Evolutionary conservation across 2,113 vertebrate species (phyloP).

Genomic region (Ptyas mucosa): DNA sequence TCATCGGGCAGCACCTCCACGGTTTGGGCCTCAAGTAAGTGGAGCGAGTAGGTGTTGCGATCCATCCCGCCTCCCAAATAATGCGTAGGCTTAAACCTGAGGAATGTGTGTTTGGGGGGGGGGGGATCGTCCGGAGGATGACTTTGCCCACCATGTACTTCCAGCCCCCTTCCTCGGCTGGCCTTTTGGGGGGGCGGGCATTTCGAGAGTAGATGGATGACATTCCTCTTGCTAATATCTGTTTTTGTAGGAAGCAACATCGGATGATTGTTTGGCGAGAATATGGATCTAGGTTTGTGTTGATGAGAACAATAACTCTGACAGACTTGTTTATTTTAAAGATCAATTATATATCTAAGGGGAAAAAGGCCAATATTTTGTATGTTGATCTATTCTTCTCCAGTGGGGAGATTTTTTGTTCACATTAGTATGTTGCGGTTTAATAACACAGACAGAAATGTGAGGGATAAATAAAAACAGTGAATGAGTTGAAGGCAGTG

Average conservation of each 20-base stretch:
- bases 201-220: not conserved
- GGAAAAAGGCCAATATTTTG: not conserved
- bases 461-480: conserved; percentile 25
- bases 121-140: not conserved
- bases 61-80: not conserved
- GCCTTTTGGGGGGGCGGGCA: not conserved
- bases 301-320: not conserved
- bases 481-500: conserved; percentile 41
- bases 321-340: conserved; percentile 23
- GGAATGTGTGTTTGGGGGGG: not conserved
- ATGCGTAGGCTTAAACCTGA: not conserved
- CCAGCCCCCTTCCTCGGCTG: no score
- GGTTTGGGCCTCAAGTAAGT: conserved; percentile 96
- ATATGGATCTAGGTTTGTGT: not conserved
- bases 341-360: not conserved
- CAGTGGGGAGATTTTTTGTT: no score
- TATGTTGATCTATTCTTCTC: not conserved
- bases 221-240: not conserved
- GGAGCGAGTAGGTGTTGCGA: not conserved
- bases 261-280: not conserved
- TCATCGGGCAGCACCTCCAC: conserved; percentile 94
- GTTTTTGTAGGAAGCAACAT: not conserved
- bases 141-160: not conserved
- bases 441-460: not conserved
- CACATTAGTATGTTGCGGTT: not conserved